A percentile compares a stretch with the other conserved stretches of the same genome.
Conservation (phyloP, 64 coral and sea anemone genomes). For the Dendrophyllia cribrosa region DNA sequence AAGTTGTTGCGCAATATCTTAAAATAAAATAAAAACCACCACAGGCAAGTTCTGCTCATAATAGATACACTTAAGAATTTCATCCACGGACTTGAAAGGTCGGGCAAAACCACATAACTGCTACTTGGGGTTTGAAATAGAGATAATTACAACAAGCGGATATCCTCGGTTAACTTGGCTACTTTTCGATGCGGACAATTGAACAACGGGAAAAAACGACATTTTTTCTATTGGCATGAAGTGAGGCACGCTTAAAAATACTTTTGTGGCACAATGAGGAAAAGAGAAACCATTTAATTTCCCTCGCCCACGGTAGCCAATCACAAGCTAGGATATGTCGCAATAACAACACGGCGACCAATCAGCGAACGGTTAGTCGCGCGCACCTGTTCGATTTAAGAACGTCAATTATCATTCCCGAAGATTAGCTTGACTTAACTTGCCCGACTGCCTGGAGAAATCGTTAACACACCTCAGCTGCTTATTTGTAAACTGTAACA, state of each 20-base stretch:
- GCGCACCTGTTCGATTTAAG: conserved; percentile 25
- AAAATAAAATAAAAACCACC: too few species aligned
- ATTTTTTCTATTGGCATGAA: background rate
- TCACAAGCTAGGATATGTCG: background rate
- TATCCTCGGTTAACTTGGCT: background rate
- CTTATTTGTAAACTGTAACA: background rate
- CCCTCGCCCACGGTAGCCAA: background rate
- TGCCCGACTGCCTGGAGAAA: conserved; percentile 37
- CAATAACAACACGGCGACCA: conserved; percentile 13
- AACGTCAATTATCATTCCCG: conserved; percentile 34
- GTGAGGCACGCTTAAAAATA: background rate
- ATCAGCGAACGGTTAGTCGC: background rate
- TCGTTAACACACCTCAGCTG: conserved; percentile 41
- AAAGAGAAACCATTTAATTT: background rate
- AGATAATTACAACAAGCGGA: background rate
- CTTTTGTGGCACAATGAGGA: background rate
- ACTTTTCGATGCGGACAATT: background rate
- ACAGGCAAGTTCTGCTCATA: too few species aligned
- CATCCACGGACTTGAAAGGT: too few species aligned
- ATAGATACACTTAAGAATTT: too few species aligned
- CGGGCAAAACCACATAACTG: too few species aligned
- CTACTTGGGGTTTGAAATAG: too few species aligned
- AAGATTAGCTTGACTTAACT: conserved; percentile 46
- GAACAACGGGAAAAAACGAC: background rate
- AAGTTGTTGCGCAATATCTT: background rate